Base-by-base conservation (phyloP, 2,888 invertebrate genomes). In the Zaprionus lineosus region DNA sequence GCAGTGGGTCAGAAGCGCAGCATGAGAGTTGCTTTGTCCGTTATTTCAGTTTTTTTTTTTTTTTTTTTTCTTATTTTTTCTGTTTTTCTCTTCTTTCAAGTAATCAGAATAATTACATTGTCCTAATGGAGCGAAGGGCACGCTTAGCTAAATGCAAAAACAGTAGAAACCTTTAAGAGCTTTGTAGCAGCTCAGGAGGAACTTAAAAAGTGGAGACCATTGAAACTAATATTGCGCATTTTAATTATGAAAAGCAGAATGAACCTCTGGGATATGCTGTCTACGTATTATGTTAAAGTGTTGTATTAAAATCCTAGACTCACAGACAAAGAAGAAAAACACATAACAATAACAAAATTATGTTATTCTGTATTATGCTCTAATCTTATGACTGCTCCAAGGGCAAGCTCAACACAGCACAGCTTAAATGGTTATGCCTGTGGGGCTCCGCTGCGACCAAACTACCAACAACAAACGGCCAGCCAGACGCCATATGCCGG, bases 1-100 rank as follows among this genome's bases (percentile, higher is more conserved):
- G 74, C 78, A 78, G 84, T 78, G 78, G 78, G 78, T 78, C 78
- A 78, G 65, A 78, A 44, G 78, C 84, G 64, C 78, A 84, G 75
- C 78, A 46, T 64, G 84, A 60, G 57, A 59, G 58, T 74, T 56
- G 66, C 28, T 51, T 44, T 44, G n/a, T n/a, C n/a, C n/a, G 4
- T 26, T 52, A 24, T 28, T 33, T 24, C 12, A 28, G 14, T 16
- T 24, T 19, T 11, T 28, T 12, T 3, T 58, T 24, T 18, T 44
- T 43, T 8, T 53, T 6, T 26, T 44, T 39, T 28, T 56, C 34
- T 47, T 59, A 33, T 41, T 52, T 18, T 41, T 53, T 43, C 16
- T 36, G 37, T 46, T 43, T 44, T 59, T 72, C 79, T 79, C 29
- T 34, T 59, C 48, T n/a, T n/a, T n/a, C 71, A 61, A 82, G 78